Evolutionary conservation across 2,113 vertebrate genomes (phyloP).

Genomic region (Hypanus sabinus): DNA sequence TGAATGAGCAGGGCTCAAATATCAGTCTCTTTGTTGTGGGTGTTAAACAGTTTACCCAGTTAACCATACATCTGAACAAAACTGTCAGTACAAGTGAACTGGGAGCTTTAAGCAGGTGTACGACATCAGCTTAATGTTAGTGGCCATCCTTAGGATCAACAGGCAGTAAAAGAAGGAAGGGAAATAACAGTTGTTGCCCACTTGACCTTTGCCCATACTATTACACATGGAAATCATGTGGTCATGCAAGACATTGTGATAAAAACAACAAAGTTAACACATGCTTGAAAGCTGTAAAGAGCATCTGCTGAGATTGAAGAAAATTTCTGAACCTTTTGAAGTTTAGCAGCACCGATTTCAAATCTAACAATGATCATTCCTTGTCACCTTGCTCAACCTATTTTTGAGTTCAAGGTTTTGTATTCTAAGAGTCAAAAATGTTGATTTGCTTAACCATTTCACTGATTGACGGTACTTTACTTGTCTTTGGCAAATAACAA

Average conservation of each 20-base stretch:
- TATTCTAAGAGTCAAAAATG: neutral
- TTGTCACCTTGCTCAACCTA: neutral
- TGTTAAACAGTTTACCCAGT: conserved; percentile 1
- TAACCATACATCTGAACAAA: neutral
- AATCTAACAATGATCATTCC: neutral
- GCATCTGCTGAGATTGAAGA: neutral
- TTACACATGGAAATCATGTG: neutral
- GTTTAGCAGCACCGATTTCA: neutral
- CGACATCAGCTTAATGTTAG: neutral
- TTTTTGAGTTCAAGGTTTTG: neutral
- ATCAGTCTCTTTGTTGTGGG: neutral
- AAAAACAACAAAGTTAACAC: neutral
- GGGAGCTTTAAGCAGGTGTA: neutral
- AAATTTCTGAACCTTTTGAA: neutral
- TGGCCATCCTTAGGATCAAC: neutral
- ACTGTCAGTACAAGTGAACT: neutral
- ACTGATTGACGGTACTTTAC: no score
- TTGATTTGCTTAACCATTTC: neutral
- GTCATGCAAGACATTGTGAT: neutral
- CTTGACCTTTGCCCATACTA: conserved; percentile 20
- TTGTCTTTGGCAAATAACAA: no score
- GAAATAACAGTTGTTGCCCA: neutral
- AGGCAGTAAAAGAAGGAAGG: neutral
- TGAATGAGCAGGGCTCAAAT: neutral
- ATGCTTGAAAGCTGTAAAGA: neutral